A percentile compares a stretch with the other conserved stretches of the same genome.
Conservation (phyloP, 2,797 vertebrate genomes). For the Euphonia xanthogaster region DNA sequence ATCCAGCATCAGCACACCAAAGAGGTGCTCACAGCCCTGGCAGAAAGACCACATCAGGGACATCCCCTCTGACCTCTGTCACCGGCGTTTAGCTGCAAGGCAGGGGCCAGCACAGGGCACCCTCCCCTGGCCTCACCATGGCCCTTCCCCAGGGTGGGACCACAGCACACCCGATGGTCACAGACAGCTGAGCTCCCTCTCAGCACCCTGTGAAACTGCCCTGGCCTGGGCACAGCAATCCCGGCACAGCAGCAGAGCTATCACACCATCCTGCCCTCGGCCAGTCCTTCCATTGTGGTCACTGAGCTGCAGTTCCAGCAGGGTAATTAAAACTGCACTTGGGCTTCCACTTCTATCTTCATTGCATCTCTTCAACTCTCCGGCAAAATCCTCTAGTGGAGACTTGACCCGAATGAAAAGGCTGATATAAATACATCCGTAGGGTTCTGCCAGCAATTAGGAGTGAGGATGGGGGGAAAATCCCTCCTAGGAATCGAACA, state of each 20-base stretch:
- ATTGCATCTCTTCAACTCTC: not conserved
- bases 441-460: conserved; percentile 52
- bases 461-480: conserved; percentile 4
- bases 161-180: accelerated
- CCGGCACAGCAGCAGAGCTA: accelerated
- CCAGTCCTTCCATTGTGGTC: not conserved
- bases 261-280: not conserved
- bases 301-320: not conserved
- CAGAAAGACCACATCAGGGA: not conserved
- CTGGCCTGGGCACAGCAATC: not conserved
- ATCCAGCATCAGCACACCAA: accelerated
- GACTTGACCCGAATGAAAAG: conserved; percentile 36
- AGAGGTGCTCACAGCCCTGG: not conserved
- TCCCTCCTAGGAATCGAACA: conserved; percentile 39
- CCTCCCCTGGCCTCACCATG: not conserved
- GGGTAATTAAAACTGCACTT: not conserved
- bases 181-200: not conserved
- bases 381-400: not conserved
- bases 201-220: not conserved
- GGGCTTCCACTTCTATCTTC: not conserved
- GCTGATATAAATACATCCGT: conserved; percentile 41
- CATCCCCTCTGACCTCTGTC: not conserved
- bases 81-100: accelerated
- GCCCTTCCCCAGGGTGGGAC: not conserved
- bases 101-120: not conserved